A percentile compares a stretch with the other conserved stretches of the same genome.
phyloP scores from a whole-genome alignment of 2,113 vertebrate genomes.

The Equus quagga region DNA sequence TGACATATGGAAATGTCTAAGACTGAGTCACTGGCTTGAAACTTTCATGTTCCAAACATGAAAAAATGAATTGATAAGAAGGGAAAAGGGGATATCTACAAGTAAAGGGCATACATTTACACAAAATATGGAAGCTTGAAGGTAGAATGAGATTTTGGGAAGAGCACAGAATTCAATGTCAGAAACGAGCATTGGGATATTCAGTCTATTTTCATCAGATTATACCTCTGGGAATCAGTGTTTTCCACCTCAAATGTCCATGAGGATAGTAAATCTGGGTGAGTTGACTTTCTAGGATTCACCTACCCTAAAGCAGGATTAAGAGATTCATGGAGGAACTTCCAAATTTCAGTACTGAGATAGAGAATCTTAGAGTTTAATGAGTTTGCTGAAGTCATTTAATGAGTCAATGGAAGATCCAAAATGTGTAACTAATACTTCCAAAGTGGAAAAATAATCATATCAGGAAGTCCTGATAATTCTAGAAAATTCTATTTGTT shows the following conservation, averaged over 20 bases:
- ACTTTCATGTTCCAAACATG: neutral
- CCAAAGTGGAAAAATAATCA: rapidly evolving
- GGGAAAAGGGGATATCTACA: neutral
- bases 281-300: neutral
- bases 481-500: neutral
- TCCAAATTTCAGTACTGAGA: rapidly evolving
- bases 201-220: neutral
- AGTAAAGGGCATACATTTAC: neutral
- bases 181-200: neutral
- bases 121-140: neutral
- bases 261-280: neutral
- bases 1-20: neutral
- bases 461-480: neutral
- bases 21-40: neutral
- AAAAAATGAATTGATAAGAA: neutral
- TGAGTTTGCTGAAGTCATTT: neutral
- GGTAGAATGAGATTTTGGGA: neutral
- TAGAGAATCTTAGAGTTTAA: rapidly evolving
- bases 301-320: neutral
- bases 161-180: neutral
- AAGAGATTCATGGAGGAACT: rapidly evolving
- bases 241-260: too few species aligned
- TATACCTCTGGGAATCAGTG: too few species aligned
- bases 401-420: neutral
- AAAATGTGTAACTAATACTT: neutral